Base-by-base conservation (phyloP, 1,140 invertebrate species). In the Dryas iulia region DNA sequence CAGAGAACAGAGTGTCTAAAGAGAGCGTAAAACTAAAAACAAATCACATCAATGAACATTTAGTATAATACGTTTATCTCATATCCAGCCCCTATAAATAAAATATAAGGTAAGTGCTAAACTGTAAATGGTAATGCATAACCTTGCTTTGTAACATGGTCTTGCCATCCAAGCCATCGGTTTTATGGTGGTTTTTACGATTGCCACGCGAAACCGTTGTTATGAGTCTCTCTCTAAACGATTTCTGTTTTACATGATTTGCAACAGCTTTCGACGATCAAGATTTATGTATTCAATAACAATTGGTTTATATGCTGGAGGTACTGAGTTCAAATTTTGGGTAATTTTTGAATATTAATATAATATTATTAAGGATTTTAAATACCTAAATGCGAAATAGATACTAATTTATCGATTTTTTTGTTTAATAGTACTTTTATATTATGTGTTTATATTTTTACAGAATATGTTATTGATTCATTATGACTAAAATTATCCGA, bases 141-240 rank as follows among this genome's bases (percentile, higher is more conserved):
- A 47, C 39, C 66, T 35, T 62, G 59, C 31, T n/a, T 53, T 72
- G 82, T 84, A 84, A 87, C 83, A 74, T 78, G 54, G 23, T 62
- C 53, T 6, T 47, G 39, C 39, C 39, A 8, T 47, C 59, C 23
- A 28, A 52, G 24, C 25, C 28, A 54, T 69, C 54, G 33, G 47
- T 47, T 86, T 86, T 84, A 86, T 80, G 79, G 73, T 56, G 57
- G 14, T 47, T 74, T 83, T 83, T 85, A 87, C 81, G 81, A 87
- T 47, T 47, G 39, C 39, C 39, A 47, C 18, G 39, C 53, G 53
- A 56, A 24, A 56, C 53, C 53, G 53, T 26, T 25, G 24, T 56
- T 24, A 26, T 23, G 53, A 31, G 30, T 26, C 14, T 59, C 35
- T 23, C 58, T 47, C 18, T 47, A 47, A 47, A 47, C n/a, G 52